These are phyloP conservation scores for Palythoa grandiflora DNA, from an alignment of 92 coral and sea anemone genomes.

Conservation along the genomic window DNA sequence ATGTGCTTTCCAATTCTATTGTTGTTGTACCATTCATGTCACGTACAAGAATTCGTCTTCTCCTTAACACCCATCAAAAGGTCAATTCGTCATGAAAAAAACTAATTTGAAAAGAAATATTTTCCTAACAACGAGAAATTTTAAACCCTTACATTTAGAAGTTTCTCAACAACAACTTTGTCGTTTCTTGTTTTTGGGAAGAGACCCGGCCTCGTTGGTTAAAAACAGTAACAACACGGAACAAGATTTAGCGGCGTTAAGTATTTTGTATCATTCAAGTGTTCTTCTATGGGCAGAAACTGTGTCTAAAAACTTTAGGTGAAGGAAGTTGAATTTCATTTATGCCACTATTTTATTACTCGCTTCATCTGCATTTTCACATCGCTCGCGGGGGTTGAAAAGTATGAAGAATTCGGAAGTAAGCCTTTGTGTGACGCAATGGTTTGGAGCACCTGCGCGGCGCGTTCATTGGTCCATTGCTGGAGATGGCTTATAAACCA, in stretches of 20 bases:
- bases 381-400: conserved; percentile 52
- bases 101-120: too few relatives aligned
- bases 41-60: conserved; percentile 4
- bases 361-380: background rate
- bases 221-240: background rate
- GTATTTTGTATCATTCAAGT: background rate
- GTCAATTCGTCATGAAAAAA: background rate
- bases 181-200: background rate
- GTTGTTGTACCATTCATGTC: background rate
- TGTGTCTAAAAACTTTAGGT: conserved; percentile 16
- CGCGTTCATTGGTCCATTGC: conserved; percentile 83
- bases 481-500: conserved; percentile 53
- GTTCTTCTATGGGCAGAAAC: background rate
- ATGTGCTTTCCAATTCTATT: background rate
- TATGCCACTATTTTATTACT: background rate
- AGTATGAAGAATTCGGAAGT: conserved; percentile 44
- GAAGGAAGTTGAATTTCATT: conserved; percentile 2
- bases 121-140: background rate
- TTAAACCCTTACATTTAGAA: background rate
- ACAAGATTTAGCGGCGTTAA: background rate
- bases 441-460: conserved; percentile 68
- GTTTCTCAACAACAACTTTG: background rate
- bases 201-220: background rate
- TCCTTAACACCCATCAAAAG: background rate
- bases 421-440: conserved; percentile 44